Base-by-base conservation (phyloP, 1,140 invertebrate species). In the Drosophila leontia region DNA sequence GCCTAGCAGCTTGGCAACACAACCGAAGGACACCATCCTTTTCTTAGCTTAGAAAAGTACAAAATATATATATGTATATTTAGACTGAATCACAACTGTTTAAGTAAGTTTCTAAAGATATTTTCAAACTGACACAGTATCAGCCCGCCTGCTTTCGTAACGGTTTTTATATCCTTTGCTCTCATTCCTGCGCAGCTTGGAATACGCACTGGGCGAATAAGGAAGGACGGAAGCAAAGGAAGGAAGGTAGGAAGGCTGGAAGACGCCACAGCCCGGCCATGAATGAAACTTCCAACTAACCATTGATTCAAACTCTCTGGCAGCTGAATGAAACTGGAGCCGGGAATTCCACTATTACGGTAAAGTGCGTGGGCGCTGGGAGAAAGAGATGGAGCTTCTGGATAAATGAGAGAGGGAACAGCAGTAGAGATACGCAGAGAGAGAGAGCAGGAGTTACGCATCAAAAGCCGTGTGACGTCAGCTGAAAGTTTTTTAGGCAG, bases 1-100 rank as follows among this genome's bases (percentile, higher is more conserved):
- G 0, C 51, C 41, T 8, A 86, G 48, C n/a, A 86, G 8, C 15
- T 65, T 82, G 23, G 83, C 83, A 9, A 86, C 63, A 50, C 83
- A 72, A 26, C 82, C 78, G n/a, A 45, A 39, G 19, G 13, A 51
- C 8, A 60, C 63, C 79, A 86, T 86, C 35, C 6, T 68, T 13
- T 23, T 11, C 1, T 48, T 57, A 0, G 26, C 3, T 37, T 35
- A 15, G 4, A 68, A 55, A 68, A 56, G 9, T 3, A 44, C 13
- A 42, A 58, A 37, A 19, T 7, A 19, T n/a, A 2, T 19, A n/a
- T 32, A n/a, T 19, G 19, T 23, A 37, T 13, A 34, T 13, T 37
- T 11, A 11, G 15, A 12, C 17, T 37, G 39, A 68, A 15, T 32
- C 0, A 9, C 0, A 9, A n/a, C 7, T 50, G 9, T 12, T 3